A percentile compares a stretch with the other conserved stretches of the same genome.
Conservation (phyloP, 2,113 vertebrate genomes). For the Austrofundulus limnaeus region DNA sequence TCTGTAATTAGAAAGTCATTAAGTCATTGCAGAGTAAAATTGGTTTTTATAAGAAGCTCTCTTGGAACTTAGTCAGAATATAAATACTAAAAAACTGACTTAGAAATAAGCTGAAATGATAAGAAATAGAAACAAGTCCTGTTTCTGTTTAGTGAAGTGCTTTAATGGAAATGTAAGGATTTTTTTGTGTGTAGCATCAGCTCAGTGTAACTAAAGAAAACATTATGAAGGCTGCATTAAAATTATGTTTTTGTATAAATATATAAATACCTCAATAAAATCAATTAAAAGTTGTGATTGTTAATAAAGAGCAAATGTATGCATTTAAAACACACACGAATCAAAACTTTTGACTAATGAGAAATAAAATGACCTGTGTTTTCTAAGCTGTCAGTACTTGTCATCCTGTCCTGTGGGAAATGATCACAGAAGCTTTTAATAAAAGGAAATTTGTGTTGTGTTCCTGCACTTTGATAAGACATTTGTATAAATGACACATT, state of each 20-base stretch:
- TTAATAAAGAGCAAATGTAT: not conserved
- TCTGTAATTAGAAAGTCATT: not conserved
- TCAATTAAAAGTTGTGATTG: not conserved
- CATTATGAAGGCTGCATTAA: not conserved
- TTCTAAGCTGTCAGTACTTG: not conserved
- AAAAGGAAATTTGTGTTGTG: not conserved
- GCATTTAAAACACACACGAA: too few species aligned
- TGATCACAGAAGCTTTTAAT: not conserved
- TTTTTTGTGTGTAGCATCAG: not conserved
- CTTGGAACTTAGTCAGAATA: not conserved
- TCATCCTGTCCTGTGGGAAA: not conserved
- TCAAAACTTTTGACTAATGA: not conserved
- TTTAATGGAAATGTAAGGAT: not conserved
- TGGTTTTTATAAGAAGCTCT: not conserved
- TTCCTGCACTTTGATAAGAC: not conserved
- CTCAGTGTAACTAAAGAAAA: not conserved
- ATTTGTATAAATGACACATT: not conserved
- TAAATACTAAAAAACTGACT: too few species aligned
- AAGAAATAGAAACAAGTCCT: not conserved
- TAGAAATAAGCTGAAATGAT: not conserved
- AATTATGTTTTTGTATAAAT: not conserved
- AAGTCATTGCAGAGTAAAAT: not conserved
- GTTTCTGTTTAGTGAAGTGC: not conserved
- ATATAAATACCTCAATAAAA: too few species aligned
- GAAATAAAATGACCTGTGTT: not conserved